Base-by-base conservation (phyloP, 2,888 invertebrate genomes). In the Plutella xylostella region DNA sequence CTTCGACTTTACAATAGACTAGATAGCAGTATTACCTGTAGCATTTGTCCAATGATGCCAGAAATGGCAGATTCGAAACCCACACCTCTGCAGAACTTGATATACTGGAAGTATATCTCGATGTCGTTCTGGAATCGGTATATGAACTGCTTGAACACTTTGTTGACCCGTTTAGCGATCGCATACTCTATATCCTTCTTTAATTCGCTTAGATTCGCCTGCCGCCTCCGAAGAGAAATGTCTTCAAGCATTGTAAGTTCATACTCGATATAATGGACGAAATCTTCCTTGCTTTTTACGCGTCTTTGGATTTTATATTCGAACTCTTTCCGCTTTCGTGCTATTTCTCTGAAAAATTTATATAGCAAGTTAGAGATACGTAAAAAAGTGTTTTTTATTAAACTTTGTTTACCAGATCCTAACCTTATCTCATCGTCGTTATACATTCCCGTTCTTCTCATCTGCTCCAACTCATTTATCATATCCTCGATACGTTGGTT, bases 381-480 rank as follows among this genome's bases (percentile, higher is more conserved):
- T 30, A 20, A 38, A 19, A 12, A 18, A n/a, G n/a, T n/a, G 19
- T 31, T 18, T 18, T 22, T 25, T 28, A 6, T 30, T 30, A 17
- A 41, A 14, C 28, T 18, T 42, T n/a, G 19, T 42, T 3, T 42
- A 11, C 12, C 18, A 15, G 2, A 20, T 42, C 59, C 58, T 51
- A 72, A 92, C 92, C 86, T 87, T 63, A 90, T 86, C 84, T 94
- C 93, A 42, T 87, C 86, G 46, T 87, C 85, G 7, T 87, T 84
- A 61, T 91, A 92, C 43, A 95, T 74, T 58, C 88, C 87, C 28
- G 88, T 87, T 56, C 89, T 85, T 59, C 89, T 86, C 89, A 95
- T 89, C 63, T 92, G 89, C 68, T 94, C 92, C 61, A 95, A 85
- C 68, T 93, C 93, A 50, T 90, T 89, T 58, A 93, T 87, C 86